Base-by-base conservation (phyloP, 2,888 invertebrate genomes). In the Empis stercorea region DNA sequence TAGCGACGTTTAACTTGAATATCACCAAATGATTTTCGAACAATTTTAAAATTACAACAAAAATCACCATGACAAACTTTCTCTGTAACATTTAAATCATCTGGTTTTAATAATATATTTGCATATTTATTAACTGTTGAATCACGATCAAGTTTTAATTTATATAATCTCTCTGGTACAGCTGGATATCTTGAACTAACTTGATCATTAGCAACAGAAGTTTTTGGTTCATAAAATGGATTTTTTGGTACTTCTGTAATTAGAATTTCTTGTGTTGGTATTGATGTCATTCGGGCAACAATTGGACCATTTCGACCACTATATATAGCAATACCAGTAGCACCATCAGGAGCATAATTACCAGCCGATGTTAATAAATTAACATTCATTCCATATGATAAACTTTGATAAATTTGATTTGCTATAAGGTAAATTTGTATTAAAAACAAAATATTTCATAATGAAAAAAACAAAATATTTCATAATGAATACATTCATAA, bases 281-380 rank as follows among this genome's bases (percentile, higher is more conserved):
- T 20, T 13, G 50, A 53, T 20, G 55, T 54, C 60, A 71, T 65
- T 3, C 58, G 52, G 0, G 65, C 54, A 3, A 57, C 51, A n/a
- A 66, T 48, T 1, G 61, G 55, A 3, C 71, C 69, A 3, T 48
- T 50, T 30, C 48, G 46, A 0, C 65, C 67, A 1, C 70, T 63
- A 61, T 74, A 82, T 40, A 83, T 76, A n/a, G 81, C 83, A 45
- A 76, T 75, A 13, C 83, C 84, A 4, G 76, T 72, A 37, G 70
- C 71, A 2, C 75, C 76, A 3, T 55, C 54, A 1, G 43, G 48
- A 0, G 78, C 76, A 46, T 65, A 55, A 57, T 77, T 79, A n/a
- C 75, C 73, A 15, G 80, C 80, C 1, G 82, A 68, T 0, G 76
- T 74, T 34, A 83, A 58, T 2, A 84, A 61, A 54, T 76, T 79